A percentile compares a stretch with the other conserved stretches of the same genome.
phyloP scores from a whole-genome alignment of 2,113 vertebrate genomes.

The Tragelaphus strepsiceros region DNA sequence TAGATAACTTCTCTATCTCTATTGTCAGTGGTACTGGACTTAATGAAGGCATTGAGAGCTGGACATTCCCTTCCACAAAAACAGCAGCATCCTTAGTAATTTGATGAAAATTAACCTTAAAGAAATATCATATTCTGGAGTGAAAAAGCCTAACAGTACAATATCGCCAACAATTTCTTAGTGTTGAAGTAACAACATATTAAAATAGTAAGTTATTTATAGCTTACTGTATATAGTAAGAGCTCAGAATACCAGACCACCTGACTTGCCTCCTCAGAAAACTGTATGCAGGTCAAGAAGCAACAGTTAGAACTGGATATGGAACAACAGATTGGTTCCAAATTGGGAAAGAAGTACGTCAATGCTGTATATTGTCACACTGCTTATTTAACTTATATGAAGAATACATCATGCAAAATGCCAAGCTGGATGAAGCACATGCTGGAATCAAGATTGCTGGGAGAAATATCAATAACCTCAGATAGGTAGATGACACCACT shows the following conservation, averaged over 20 bases:
- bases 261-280: neutral
- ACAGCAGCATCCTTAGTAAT: neutral
- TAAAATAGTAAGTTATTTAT: neutral
- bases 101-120: neutral
- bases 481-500: neutral
- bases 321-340: neutral
- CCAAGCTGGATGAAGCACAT: neutral
- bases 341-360: fast-evolving
- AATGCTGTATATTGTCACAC: neutral
- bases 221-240: neutral
- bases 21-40: neutral
- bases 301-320: neutral
- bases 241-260: neutral
- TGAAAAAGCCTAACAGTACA: neutral
- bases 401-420: neutral
- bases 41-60: neutral
- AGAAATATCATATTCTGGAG: neutral
- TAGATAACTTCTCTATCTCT: neutral
- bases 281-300: neutral
- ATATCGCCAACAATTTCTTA: neutral
- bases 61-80: neutral
- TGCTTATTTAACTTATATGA: neutral
- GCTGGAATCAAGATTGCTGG: neutral
- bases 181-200: neutral
- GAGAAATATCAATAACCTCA: neutral